A percentile compares a stretch with the other conserved stretches of the same genome.
Conservation (phyloP, 2,797 vertebrate genomes). For the Chaetophractus vellerosus region DNA sequence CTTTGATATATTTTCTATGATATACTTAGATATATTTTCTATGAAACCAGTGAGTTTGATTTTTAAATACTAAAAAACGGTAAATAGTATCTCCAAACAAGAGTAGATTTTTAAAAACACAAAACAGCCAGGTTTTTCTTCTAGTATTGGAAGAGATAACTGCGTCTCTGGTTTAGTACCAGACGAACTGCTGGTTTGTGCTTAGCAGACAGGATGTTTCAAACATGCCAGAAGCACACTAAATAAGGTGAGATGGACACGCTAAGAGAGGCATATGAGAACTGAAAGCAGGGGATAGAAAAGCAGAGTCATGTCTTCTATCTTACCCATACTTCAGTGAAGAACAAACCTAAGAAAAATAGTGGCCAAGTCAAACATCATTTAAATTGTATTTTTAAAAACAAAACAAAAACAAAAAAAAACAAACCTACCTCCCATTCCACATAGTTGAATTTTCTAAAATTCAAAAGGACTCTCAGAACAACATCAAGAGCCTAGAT, state of each 20-base stretch:
- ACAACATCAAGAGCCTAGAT: background rate
- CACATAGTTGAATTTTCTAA: background rate
- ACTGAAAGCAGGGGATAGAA: background rate
- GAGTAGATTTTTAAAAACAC: background rate
- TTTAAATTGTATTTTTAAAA: background rate
- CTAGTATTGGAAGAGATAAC: background rate
- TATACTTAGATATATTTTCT: background rate
- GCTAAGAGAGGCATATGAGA: background rate
- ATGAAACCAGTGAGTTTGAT: background rate
- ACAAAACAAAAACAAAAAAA: no score
- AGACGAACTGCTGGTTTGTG: background rate
- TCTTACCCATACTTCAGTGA: background rate
- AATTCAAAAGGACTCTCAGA: background rate
- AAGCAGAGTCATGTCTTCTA: background rate
- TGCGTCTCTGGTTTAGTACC: background rate
- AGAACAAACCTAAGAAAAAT: background rate
- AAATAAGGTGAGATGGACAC: background rate
- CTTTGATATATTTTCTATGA: background rate
- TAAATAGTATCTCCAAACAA: slow-evolving; percentile 10
- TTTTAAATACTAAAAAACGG: slow-evolving; percentile 23
- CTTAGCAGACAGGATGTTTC: background rate
- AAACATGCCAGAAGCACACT: background rate
- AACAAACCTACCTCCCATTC: background rate
- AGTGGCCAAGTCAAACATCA: background rate
- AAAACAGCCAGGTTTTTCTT: background rate